phyloP scores from a whole-genome alignment of 2,888 invertebrate species.

The Ellobium chinense region DNA sequence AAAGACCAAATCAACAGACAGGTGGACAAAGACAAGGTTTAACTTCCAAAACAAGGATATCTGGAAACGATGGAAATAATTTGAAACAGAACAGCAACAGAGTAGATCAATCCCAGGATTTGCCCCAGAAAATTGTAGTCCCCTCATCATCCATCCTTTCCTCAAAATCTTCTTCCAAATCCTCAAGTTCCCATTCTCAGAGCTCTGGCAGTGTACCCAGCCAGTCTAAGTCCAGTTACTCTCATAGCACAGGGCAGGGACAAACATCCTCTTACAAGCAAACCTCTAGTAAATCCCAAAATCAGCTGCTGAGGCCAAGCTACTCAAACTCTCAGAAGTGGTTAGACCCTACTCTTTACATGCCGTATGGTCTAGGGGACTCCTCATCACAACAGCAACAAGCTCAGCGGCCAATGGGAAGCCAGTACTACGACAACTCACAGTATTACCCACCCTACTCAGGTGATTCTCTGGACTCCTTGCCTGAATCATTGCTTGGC shows the following conservation, averaged over 20 bases:
- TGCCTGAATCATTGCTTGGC: conserved; percentile 32
- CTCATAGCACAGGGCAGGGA: neutral
- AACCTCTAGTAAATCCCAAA: neutral
- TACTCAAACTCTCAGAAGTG: conserved; percentile 35
- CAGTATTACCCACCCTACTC: conserved; percentile 19
- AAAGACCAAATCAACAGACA: neutral
- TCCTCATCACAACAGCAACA: conserved; percentile 5
- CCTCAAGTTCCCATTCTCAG: conserved; percentile 2
- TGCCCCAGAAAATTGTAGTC: neutral
- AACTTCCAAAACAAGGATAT: no score
- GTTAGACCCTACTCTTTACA: conserved; percentile 25
- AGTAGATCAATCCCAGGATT: neutral
- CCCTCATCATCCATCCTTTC: neutral
- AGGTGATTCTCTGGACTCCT: conserved; percentile 18
- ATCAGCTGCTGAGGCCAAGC: neutral
- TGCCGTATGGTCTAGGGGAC: conserved; percentile 17
- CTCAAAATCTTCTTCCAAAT: conserved; percentile 6
- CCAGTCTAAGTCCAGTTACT: neutral
- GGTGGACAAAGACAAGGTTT: neutral
- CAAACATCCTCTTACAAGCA: no score
- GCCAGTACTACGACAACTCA: conserved; percentile 16
- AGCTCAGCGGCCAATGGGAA: neutral
- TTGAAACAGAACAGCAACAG: neutral
- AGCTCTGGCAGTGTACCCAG: neutral
- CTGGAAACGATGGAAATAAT: neutral